Conservation (phyloP, 2,888 invertebrate genomes). For the Proisotoma minuta region DNA sequence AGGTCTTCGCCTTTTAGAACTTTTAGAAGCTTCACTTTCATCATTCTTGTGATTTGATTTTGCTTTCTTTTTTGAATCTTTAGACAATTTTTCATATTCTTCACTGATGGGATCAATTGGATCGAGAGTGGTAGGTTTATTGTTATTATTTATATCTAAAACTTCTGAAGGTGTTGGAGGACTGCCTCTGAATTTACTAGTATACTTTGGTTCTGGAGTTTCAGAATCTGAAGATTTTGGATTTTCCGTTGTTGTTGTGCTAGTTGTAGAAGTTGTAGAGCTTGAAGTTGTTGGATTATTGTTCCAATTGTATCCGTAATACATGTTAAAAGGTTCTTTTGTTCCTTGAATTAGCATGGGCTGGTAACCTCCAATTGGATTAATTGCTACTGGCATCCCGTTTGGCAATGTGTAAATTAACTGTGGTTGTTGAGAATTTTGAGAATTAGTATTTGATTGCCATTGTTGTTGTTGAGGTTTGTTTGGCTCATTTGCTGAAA, state of each 20-base stretch:
- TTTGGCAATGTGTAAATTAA: slow-evolving; percentile 28
- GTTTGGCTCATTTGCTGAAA: slow-evolving; percentile 23
- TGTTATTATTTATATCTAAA: neutral
- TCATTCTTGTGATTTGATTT: neutral
- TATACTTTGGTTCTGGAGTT: slow-evolving; percentile 11
- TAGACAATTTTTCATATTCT: slow-evolving; percentile 29
- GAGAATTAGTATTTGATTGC: slow-evolving; percentile 17
- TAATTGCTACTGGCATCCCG: slow-evolving; percentile 16
- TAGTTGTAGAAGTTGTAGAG: slow-evolving; percentile 9
- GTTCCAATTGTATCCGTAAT: slow-evolving; percentile 26
- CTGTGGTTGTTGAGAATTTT: slow-evolving; percentile 33
- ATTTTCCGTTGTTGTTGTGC: slow-evolving; percentile 8
- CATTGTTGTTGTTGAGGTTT: slow-evolving; percentile 8
- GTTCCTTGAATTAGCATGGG: slow-evolving; percentile 21
- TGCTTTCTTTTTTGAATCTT: neutral
- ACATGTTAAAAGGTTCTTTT: slow-evolving; percentile 13
- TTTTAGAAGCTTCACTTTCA: slow-evolving; percentile 13
- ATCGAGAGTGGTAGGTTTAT: slow-evolving; percentile 12
- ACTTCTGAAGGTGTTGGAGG: slow-evolving; percentile 11
- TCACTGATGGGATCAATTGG: slow-evolving; percentile 29
- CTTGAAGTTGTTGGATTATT: neutral
- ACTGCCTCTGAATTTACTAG: slow-evolving; percentile 28
- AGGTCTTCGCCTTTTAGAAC: slow-evolving; percentile 21
- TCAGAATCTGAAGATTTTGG: neutral
- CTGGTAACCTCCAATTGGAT: slow-evolving; percentile 21